Evolutionary conservation across 2,888 invertebrate species (phyloP), one percentile per base, ranked within the genome.

Genomic region (Tipula vernalis): DNA sequence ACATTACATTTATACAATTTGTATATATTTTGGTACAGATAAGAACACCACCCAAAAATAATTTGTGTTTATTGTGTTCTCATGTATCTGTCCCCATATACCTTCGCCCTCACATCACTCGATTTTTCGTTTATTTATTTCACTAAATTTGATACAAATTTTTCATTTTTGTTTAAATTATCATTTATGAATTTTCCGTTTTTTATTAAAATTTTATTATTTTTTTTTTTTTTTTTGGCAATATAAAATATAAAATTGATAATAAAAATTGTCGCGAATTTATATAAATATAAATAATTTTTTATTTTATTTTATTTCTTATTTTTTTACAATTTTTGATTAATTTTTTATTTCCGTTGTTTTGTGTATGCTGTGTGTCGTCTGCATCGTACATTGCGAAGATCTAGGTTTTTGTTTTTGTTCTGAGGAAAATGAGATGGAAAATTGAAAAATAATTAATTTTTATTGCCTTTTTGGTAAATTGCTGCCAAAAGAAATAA

Each of bases 211-310:
- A 71, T 71, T 71, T 71, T 71, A 12, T 28, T 71, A n/a, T 39
- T 39, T 39, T 28, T 0, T 28, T 18, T 57, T 18, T 57, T 57
- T 18, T 57, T 71, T 71, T 71, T 71, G 71, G 71, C 71, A 71
- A 71, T 71, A 71, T 71, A 71, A 71, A 71, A 71, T 71, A 71
- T 71, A 71, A 71, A 71, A 71, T 71, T 71, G 71, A 71, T 71
- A 71, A 71, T 71, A 71, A 71, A 71, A 71, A 71, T 71, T 71
- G 71, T 71, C 71, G 71, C 71, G 71, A 71, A 71, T 57, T 57
- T 57, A 51, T 71, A 57, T 57, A 57, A 57, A 57, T 57, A 57
- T 12, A 57, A 28, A 28, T 57, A 57, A 15, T 57, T 57, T 57
- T 57, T 15, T 57, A 15, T 8, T 57, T 71, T 71, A 71, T 71